phyloP scores from a whole-genome alignment of 2,797 vertebrate species.

The Cephalopachus bancanus region DNA sequence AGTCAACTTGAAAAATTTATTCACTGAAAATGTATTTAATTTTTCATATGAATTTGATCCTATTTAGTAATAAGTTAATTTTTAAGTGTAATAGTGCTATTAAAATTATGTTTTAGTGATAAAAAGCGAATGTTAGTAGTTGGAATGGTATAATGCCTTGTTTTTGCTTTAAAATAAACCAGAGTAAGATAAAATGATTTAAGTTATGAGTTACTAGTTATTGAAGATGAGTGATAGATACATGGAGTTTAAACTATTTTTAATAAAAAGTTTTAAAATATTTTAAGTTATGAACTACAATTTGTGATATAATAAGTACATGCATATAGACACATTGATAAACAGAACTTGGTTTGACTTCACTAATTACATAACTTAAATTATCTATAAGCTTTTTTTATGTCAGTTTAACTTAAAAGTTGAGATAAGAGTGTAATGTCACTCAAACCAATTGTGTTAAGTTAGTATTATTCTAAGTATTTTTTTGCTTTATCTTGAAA shows the following conservation, averaged over 20 bases:
- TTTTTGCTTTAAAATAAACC: conserved; percentile 10
- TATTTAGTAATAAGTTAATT: not conserved
- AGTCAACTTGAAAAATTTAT: not conserved
- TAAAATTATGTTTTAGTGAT: not conserved
- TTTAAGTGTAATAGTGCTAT: not conserved
- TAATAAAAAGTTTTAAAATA: conserved; percentile 4
- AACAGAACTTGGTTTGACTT: not conserved
- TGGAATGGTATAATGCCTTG: not conserved
- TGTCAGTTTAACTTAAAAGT: not conserved
- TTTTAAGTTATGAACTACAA: not conserved
- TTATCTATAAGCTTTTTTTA: conserved; percentile 19
- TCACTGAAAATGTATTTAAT: not conserved
- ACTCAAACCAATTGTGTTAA: not conserved
- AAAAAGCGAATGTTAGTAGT: not conserved
- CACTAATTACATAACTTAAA: not conserved
- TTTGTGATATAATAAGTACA: not conserved
- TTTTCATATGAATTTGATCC: not conserved
- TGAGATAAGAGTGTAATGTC: not conserved
- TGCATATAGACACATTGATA: not conserved
- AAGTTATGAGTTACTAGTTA: not conserved
- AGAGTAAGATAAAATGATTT: not conserved
- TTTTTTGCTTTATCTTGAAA: not conserved
- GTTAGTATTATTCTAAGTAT: not conserved
- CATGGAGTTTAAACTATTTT: not conserved
- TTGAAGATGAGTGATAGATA: not conserved